These are phyloP conservation scores for Blastobasis adustella DNA, from an alignment of 2,888 invertebrate genomes.

Conservation along the genomic window DNA sequence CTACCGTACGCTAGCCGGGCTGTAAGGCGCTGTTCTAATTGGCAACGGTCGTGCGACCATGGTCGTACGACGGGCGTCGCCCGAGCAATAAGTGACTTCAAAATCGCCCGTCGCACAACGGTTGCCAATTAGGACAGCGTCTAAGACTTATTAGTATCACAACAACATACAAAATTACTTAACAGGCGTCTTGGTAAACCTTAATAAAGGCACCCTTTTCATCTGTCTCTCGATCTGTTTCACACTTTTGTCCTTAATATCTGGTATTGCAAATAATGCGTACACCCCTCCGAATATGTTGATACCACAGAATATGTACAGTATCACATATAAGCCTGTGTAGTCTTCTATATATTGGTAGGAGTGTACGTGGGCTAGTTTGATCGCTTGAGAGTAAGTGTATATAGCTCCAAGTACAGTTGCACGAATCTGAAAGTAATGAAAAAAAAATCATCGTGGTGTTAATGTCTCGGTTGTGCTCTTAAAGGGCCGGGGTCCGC, in stretches of 20 bases:
- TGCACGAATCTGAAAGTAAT: conserved; percentile 45
- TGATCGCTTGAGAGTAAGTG: conserved; percentile 42
- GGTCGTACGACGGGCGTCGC: no score
- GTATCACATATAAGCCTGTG: conserved; percentile 44
- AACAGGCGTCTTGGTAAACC: conserved; percentile 17
- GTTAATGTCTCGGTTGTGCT: background rate
- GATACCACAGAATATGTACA: conserved; percentile 49
- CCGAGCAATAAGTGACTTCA: no score
- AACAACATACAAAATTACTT: background rate
- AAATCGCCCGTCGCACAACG: no score
- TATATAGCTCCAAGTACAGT: conserved; percentile 38
- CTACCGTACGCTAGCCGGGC: no score
- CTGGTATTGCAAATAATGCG: conserved; percentile 39
- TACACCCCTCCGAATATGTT: conserved; percentile 54
- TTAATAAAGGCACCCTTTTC: conserved; percentile 43
- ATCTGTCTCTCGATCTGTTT: conserved; percentile 50
- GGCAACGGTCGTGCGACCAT: no score
- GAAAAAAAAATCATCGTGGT: background rate
- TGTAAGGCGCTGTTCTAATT: no score
- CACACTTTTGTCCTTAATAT: conserved; percentile 34
- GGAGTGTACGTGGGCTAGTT: conserved; percentile 43
- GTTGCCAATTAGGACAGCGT: no score
- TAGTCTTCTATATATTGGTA: conserved; percentile 47
- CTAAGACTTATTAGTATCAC: no score
- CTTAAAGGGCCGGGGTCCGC: background rate